Base-by-base conservation (phyloP, 1,140 invertebrate species). In the Arion vulgaris region DNA sequence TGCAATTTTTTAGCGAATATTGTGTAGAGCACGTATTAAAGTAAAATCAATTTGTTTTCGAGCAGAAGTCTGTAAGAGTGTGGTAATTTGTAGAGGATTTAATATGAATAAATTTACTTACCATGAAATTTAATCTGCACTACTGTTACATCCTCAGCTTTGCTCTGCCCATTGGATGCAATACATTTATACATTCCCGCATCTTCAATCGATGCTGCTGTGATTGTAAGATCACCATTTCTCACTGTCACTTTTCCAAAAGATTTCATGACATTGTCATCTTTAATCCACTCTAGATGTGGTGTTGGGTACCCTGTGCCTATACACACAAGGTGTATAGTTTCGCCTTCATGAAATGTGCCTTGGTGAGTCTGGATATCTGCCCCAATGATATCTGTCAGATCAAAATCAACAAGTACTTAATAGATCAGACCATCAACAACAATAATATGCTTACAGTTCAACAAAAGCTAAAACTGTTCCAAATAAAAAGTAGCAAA, bases 171-270 rank as follows among this genome's bases (percentile, higher is more conserved):
- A 82, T 87, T 87, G 73, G 23, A 83, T 17, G 73, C 87, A 26
- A 88, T 78, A 83, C 88, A 89, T 34, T 82, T 86, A 73, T 89
- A 89, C 34, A 85, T 39, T 5, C 88, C 88, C 38, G 86, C 82
- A 72, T 89, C 86, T 62, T 89, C 88, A 45, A 88, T 80, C 34
- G 82, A 79, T 1, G 87, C 77, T 15, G 81, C 78, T 5, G 73
- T 77, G 36, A 89, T 83, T 26, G 84, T 79, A 68, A 89, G 80
- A 34, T 83, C 82, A 23, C 82, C 83, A 26, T 83, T 80, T n/a
- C 74, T 77, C n/a, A 88, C 83, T 62, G 74, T 86, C 26, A 85
- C 76, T 62, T 84, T 86, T 32, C 74, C 57, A 26, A 62, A 38
- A 19, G 45, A 76, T 23, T 78, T 71, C 19, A 87, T 17, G n/a